Conservation (phyloP, 2,113 vertebrate species). For the Tragelaphus buxtoni region DNA sequence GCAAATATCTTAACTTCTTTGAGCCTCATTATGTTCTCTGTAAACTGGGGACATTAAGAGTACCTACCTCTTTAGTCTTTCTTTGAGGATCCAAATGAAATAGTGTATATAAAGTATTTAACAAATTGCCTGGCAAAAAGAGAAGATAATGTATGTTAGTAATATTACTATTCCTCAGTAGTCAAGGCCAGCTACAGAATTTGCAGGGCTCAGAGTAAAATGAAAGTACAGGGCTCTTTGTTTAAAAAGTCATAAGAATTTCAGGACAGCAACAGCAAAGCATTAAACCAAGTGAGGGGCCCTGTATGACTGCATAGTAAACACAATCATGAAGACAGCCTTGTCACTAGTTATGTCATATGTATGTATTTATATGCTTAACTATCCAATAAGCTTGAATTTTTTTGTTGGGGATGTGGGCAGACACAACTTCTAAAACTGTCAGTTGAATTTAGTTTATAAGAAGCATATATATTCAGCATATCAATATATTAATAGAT, state of each 20-base stretch:
- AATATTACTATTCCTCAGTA: neutral
- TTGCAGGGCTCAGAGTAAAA: neutral
- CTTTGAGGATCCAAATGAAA: slow-evolving; percentile 7
- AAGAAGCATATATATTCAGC: neutral
- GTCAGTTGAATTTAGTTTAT: neutral
- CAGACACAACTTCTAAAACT: neutral
- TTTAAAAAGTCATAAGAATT: slow-evolving; percentile 27
- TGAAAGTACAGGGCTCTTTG: neutral
- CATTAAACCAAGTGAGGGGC: neutral
- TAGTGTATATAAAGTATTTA: neutral
- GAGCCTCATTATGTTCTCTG: neutral
- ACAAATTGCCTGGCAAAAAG: neutral
- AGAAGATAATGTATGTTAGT: slow-evolving; percentile 1
- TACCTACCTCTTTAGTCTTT: neutral
- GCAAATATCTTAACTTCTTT: slow-evolving; percentile 14
- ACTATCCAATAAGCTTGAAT: neutral
- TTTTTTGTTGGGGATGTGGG: neutral
- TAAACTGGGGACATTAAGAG: neutral
- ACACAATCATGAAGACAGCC: neutral
- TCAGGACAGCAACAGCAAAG: neutral
- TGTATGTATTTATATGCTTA: neutral
- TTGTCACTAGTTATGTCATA: neutral
- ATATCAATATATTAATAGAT: neutral
- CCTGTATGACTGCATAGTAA: neutral
- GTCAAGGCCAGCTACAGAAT: neutral